Percentiles rank a stretch among this genome's conserved stretches.
Conservation (phyloP, 2,888 invertebrate species). For the Mesoligia furuncula region DNA sequence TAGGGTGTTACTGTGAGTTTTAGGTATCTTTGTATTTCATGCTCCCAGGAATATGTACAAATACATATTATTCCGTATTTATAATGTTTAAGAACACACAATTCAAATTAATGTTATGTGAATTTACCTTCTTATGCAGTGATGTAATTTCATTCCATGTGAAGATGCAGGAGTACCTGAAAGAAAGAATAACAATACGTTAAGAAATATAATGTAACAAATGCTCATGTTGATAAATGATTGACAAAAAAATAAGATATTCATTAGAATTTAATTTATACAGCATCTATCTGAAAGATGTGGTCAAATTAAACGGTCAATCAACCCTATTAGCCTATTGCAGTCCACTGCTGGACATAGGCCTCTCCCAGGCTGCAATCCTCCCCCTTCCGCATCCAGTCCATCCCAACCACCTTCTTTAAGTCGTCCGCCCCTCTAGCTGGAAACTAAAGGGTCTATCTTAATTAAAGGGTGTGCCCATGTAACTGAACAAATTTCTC, state of each 20-base stretch:
- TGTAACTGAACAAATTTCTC: no score
- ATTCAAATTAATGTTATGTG: neutral
- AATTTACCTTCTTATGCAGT: conserved; percentile 26
- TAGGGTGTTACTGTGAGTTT: neutral
- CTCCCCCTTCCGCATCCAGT: no score
- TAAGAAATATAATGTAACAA: neutral
- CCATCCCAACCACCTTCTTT: no score
- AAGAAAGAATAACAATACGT: conserved; percentile 5
- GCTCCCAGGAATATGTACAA: neutral
- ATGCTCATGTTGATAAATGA: no score
- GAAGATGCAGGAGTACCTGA: conserved; percentile 21
- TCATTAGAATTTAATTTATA: neutral
- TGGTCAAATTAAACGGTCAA: neutral
- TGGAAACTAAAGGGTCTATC: no score
- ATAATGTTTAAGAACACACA: neutral
- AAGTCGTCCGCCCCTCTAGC: no score
- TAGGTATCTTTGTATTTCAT: neutral
- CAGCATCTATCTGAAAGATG: neutral
- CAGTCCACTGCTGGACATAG: no score
- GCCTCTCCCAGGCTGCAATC: no score
- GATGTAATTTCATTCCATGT: conserved; percentile 24
- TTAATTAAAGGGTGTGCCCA: no score
- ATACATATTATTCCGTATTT: neutral
- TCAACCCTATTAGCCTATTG: no score
- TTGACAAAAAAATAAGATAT: neutral